Evolutionary conservation across 2,888 invertebrate species (phyloP).

Genomic region (Pandemis cinnamomeana): DNA sequence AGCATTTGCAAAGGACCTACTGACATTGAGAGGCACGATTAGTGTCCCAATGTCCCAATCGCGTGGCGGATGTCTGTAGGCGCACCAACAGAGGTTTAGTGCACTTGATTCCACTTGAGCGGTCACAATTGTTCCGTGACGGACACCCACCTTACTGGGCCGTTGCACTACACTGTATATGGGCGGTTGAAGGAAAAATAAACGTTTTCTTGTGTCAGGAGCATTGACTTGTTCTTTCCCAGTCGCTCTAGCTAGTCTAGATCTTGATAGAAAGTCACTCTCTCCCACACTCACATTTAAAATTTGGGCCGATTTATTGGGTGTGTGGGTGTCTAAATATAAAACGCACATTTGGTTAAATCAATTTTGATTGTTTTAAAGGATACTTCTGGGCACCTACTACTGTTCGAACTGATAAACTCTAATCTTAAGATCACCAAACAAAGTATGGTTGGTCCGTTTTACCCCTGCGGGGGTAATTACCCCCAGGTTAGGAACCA

Average conservation of each 20-base stretch:
- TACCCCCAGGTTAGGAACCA: too few species aligned
- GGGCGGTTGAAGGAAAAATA: not conserved
- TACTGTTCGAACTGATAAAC: too few species aligned
- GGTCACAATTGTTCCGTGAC: slow-evolving; percentile 72
- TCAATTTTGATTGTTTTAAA: too few species aligned
- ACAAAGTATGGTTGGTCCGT: too few species aligned
- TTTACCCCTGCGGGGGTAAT: too few species aligned
- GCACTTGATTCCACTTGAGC: slow-evolving; percentile 79
- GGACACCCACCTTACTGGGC: slow-evolving; percentile 54
- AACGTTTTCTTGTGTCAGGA: not conserved
- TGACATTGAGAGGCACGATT: slow-evolving; percentile 32
- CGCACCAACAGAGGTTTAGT: slow-evolving; percentile 74
- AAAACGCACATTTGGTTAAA: too few species aligned
- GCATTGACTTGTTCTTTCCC: not conserved
- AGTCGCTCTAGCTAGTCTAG: not conserved
- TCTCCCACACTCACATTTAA: too few species aligned
- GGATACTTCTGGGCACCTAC: too few species aligned
- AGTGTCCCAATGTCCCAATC: slow-evolving; percentile 48
- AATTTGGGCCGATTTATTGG: too few species aligned
- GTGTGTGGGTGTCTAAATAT: too few species aligned
- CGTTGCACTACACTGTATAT: slow-evolving; percentile 46
- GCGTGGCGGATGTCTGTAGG: slow-evolving; percentile 71
- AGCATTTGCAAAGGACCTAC: slow-evolving; percentile 14
- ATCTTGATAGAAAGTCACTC: too few species aligned
- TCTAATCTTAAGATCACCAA: too few species aligned